phyloP scores from a whole-genome alignment of 2,113 vertebrate genomes.

The Oncorhynchus gorbuscha region DNA sequence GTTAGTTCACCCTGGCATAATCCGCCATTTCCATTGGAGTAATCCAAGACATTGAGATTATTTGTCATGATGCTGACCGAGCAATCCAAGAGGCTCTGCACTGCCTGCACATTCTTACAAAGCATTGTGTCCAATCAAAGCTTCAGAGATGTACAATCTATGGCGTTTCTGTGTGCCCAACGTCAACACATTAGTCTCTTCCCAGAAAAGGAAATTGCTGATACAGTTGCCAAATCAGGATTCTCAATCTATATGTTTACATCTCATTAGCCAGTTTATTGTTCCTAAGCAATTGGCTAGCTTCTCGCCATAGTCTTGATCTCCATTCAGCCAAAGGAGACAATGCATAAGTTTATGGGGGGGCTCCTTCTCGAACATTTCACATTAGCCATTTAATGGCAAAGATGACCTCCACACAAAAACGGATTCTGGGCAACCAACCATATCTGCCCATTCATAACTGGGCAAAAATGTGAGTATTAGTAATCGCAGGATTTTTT shows the following conservation, averaged over 20 bases:
- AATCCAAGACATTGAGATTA: conserved; percentile 60
- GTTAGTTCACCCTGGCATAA: conserved; percentile 42
- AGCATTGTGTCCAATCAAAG: background rate
- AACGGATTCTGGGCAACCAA: conserved; percentile 18
- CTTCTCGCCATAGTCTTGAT: background rate
- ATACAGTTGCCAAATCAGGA: conserved; percentile 20
- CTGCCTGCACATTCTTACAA: background rate
- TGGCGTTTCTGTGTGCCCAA: background rate
- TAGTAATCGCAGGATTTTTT: no score
- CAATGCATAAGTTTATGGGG: conserved; percentile 5
- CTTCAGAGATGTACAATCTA: no score
- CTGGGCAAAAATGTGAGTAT: no score
- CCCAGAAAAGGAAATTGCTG: conserved; percentile 13
- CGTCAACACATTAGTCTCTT: conserved; percentile 8
- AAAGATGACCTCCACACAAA: conserved; percentile 38
- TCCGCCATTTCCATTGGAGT: conserved; percentile 56
- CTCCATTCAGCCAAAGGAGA: conserved; percentile 34
- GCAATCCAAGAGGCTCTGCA: background rate
- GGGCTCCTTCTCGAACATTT: conserved; percentile 15
- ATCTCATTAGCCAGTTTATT: conserved; percentile 17
- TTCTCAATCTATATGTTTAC: background rate
- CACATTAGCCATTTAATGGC: conserved; percentile 29
- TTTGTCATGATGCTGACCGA: conserved; percentile 49
- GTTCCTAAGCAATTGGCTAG: background rate
- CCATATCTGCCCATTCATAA: conserved; percentile 15